These are phyloP conservation scores for Puntigrus tetrazona DNA, from an alignment of 2,113 vertebrate genomes.

Conservation along the genomic window DNA sequence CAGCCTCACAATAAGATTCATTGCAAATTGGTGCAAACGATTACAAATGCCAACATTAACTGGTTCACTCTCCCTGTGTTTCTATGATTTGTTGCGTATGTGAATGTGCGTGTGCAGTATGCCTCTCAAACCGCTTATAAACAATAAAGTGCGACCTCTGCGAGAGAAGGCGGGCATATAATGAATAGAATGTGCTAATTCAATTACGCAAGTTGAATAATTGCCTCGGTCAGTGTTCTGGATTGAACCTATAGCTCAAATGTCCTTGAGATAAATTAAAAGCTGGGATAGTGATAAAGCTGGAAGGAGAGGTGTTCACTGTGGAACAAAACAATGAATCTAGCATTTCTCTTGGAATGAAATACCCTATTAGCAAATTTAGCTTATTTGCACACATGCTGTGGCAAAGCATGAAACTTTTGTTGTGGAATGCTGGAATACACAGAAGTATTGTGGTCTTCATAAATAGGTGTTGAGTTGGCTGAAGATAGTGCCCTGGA, in stretches of 20 bases:
- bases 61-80: conserved; percentile 24
- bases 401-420: neutral
- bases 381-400: neutral
- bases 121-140: conserved; percentile 17
- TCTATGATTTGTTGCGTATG: neutral
- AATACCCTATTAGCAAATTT: neutral
- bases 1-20: conserved; percentile 32
- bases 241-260: conserved; percentile 54
- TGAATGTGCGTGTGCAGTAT: neutral
- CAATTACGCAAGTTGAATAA: conserved; percentile 70
- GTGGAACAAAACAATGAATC: conserved; percentile 8
- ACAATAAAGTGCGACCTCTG: conserved; percentile 69
- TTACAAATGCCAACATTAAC: conserved; percentile 44
- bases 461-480: conserved; percentile 17
- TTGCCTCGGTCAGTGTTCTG: conserved; percentile 66
- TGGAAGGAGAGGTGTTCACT: neutral
- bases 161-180: conserved; percentile 10
- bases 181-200: conserved; percentile 59
- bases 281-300: neutral
- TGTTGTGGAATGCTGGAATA: neutral
- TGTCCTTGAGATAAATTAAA: conserved; percentile 62
- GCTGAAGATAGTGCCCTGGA: conserved; percentile 19
- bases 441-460: conserved; percentile 22
- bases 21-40: conserved; percentile 27
- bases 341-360: neutral